A percentile compares a stretch with the other conserved stretches of the same genome.
Conservation (phyloP, 2,888 invertebrate genomes). For the Linnaemya vulpina region DNA sequence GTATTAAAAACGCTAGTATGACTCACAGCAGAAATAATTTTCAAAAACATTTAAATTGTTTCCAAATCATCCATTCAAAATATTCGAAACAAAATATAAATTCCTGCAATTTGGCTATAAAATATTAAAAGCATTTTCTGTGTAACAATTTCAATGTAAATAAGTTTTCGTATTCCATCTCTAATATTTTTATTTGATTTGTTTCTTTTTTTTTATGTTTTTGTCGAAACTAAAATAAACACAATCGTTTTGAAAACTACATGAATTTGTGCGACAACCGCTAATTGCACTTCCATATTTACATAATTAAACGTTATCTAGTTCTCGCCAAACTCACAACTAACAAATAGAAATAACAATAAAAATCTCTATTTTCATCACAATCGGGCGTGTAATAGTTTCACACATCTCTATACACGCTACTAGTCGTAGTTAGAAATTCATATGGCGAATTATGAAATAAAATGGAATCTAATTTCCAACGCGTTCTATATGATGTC, state of each 20-base stretch:
- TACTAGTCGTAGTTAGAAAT: background rate
- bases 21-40: too few species aligned
- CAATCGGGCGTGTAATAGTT: slow-evolving; percentile 9
- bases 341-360: slow-evolving; percentile 22
- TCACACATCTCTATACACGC: background rate
- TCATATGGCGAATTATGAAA: slow-evolving; percentile 52
- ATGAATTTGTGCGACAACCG: slow-evolving; percentile 66
- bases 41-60: too few species aligned
- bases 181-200: background rate
- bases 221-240: slow-evolving; percentile 49
- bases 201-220: background rate
- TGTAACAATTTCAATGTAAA: background rate
- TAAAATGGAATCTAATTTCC: slow-evolving; percentile 23
- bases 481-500: background rate
- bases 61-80: too few species aligned
- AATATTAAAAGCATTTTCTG: too few species aligned
- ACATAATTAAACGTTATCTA: slow-evolving; percentile 64
- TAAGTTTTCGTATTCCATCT: background rate
- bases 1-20: too few species aligned
- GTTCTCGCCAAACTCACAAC: slow-evolving; percentile 19
- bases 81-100: too few species aligned
- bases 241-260: slow-evolving; percentile 51
- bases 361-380: slow-evolving; percentile 26
- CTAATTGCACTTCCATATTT: slow-evolving; percentile 68
- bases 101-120: too few species aligned